Evolutionary conservation across 2,888 invertebrate genomes (phyloP), one percentile per base, ranked within the genome.

Genomic region (Spatulosminthurus flaviceps): DNA sequence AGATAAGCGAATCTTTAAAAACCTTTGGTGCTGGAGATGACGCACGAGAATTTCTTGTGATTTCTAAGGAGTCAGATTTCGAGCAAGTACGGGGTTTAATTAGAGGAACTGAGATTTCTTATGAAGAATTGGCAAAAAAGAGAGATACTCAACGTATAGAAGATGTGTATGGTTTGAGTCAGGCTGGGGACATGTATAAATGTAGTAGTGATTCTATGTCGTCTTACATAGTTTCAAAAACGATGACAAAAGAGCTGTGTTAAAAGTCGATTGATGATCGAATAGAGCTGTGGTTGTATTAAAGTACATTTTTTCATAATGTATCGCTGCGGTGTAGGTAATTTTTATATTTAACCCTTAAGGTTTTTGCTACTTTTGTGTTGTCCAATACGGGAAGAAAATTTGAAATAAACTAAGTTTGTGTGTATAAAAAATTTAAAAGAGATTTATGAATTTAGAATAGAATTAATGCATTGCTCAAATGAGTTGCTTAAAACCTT

Each of bases 1-100:
- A 60, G 60, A 60, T 60, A 21, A 60, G n/a, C 16, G 60, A 60
- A 60, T 60, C 60, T 21, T 13, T 60, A 13, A 60, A 60, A 60
- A 60, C 60, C 16, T 5, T 60, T 5, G 60, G 60, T 19, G 60
- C 60, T 4, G 60, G 60, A 60, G 60, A 60, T 21, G 16, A 60
- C 16, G 60, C 60, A 2, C 4, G 21, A 7, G 60, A 60, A 60
- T 60, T 60, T 60, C 19, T 60, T 60, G 60, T 60, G 16, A 21
- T 60, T 19, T 19, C 60, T 21, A 60, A 19, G 19, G 19, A 19
- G 19, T 21, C 60, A 16, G 60, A 60, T 60, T 60, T 60, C 21
- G 7, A 60, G 19, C 19, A 21, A 21, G 21, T 60, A 7, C 19
- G 60, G 16, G 21, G 5, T 4, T 60, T 60, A 60, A 60, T 60